Conservation (phyloP, 2,888 invertebrate genomes). For the Xestia rhomboidea region DNA sequence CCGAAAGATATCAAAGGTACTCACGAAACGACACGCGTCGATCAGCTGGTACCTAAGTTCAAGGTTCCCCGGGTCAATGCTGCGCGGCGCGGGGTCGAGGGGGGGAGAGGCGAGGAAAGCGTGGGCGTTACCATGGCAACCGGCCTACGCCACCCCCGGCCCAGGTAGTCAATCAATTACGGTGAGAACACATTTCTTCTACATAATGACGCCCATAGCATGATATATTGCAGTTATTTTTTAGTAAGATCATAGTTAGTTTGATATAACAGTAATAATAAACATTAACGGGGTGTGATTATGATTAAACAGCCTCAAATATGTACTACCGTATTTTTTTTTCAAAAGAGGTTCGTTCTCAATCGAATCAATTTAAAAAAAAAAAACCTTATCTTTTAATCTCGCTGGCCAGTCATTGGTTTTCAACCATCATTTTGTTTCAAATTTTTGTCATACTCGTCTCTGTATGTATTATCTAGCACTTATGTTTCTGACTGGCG, state of each 20-base stretch:
- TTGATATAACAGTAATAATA: background rate
- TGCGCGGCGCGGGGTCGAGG: constrained; percentile 63
- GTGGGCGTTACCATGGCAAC: constrained; percentile 88
- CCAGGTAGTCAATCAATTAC: constrained; percentile 88
- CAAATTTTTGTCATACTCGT: background rate
- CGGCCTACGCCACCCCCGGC: constrained; percentile 84
- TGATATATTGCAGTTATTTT: constrained; percentile 54
- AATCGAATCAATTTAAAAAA: background rate
- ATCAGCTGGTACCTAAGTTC: constrained; percentile 84
- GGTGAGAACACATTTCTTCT: constrained; percentile 76
- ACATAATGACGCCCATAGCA: constrained; percentile 47
- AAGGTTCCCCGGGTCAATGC: constrained; percentile 88
- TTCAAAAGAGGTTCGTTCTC: background rate
- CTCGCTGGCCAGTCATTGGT: background rate
- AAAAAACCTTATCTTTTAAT: background rate
- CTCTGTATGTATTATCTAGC: background rate
- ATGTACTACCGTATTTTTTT: background rate
- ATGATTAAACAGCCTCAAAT: background rate
- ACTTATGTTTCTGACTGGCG: background rate
- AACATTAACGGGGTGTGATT: background rate
- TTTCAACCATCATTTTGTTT: background rate
- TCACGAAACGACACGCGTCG: constrained; percentile 72
- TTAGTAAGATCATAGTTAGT: background rate
- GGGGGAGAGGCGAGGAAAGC: constrained; percentile 66
- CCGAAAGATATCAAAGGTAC: constrained; percentile 44